These are phyloP conservation scores for Drosophila cardini DNA, from an alignment of 1,140 invertebrate genomes.

Conservation along the genomic window DNA sequence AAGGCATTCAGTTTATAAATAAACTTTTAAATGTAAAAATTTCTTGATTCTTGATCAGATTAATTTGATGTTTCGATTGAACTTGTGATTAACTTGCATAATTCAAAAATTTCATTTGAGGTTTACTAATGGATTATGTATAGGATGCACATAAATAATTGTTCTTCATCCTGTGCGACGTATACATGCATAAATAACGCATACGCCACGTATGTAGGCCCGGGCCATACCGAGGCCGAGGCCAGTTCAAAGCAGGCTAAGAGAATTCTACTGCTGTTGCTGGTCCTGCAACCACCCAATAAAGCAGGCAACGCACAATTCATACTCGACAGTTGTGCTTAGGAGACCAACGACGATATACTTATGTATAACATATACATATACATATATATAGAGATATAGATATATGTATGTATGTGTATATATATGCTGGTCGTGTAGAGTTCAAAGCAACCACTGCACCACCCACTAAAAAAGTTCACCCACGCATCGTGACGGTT, in stretches of 20 bases:
- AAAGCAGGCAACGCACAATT: slow-evolving; percentile 41
- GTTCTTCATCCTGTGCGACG: slow-evolving; percentile 17
- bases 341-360: slow-evolving; percentile 34
- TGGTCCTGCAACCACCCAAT: slow-evolving; percentile 8
- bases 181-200: slow-evolving; percentile 64
- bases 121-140: slow-evolving; percentile 50
- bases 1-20: no score
- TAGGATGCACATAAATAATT: slow-evolving; percentile 52
- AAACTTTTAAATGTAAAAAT: no score
- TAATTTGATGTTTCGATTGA: slow-evolving; percentile 11
- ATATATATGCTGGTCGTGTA: slow-evolving; percentile 30
- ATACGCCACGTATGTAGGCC: slow-evolving; percentile 60
- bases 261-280: background rate
- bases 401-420: background rate
- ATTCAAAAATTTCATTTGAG: slow-evolving; percentile 36
- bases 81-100: slow-evolving; percentile 21
- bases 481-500: slow-evolving; percentile 51
- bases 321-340: slow-evolving; percentile 53
- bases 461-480: slow-evolving; percentile 19
- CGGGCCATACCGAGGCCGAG: background rate
- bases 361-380: slow-evolving; percentile 24
- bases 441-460: slow-evolving; percentile 37
- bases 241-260: background rate
- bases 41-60: no score
- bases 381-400: slow-evolving; percentile 24